Conservation (phyloP, 2,888 invertebrate genomes). For the Caenorhabditis imperialis region DNA sequence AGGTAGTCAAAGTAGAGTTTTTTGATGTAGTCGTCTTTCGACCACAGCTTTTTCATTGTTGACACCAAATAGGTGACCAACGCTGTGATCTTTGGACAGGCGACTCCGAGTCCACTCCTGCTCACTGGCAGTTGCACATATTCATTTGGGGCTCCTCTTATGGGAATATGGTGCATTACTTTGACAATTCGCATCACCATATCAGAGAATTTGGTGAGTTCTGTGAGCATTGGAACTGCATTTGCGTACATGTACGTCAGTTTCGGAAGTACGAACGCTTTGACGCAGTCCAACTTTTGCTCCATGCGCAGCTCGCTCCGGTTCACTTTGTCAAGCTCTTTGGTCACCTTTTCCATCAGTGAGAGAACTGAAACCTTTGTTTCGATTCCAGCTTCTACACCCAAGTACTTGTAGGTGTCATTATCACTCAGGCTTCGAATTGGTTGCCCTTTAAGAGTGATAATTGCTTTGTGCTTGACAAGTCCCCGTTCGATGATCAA, state of each 20-base stretch:
- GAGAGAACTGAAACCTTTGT: background rate
- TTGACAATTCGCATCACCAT: background rate
- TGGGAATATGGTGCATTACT: background rate
- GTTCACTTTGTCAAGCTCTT: slow-evolving; percentile 7
- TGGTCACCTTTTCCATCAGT: background rate
- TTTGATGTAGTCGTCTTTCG: background rate
- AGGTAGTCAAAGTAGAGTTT: background rate
- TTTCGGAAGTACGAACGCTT: slow-evolving; percentile 26
- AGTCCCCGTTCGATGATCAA: slow-evolving; percentile 1
- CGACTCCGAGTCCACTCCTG: background rate
- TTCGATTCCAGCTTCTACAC: slow-evolving; percentile 13
- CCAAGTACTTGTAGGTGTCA: slow-evolving; percentile 21
- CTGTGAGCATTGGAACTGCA: background rate
- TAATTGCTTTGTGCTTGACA: background rate
- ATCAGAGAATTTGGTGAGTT: background rate
- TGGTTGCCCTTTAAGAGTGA: background rate
- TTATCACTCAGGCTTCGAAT: background rate
- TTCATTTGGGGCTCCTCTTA: background rate
- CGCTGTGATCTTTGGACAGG: background rate
- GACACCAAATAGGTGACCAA: background rate
- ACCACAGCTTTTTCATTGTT: slow-evolving; percentile 1
- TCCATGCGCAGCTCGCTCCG: slow-evolving; percentile 8
- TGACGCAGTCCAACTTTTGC: slow-evolving; percentile 37
- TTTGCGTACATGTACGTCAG: slow-evolving; percentile 10
- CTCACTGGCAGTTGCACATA: background rate